Base-by-base conservation (phyloP, 1,140 invertebrate genomes). In the Zaprionus taronus region DNA sequence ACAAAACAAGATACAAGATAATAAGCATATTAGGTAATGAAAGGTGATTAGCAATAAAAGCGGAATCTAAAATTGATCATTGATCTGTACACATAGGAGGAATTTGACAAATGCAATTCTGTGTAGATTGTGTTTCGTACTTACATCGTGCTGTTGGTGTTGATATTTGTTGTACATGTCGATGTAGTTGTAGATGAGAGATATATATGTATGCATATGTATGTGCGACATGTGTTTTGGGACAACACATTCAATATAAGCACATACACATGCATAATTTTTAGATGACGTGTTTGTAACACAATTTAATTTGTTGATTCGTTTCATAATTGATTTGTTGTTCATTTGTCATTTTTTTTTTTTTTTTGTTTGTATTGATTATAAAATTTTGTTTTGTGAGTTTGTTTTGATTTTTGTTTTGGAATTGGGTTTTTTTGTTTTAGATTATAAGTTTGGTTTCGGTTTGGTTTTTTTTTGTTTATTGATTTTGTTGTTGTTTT, bases 101-200 rank as follows among this genome's bases (percentile, higher is more conserved):
- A 79, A 67, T 79, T 85, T 74, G 78, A 84, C 81, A 84, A 81
- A 84, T 90, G 85, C 78, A 76, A 87, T 83, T 81, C 51, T 51
- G 83, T 91, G 86, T 91, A 86, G 72, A 83, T 83, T 67, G 87
- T 91, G 87, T 90, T 91, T 92, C 78, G 89, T 92, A 92, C 91
- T 92, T 92, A 92, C 91, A 92, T 92, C 91, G 91, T 92, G 91
- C 91, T 92, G 91, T 84, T 91, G 91, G 90, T 87, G 76, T 86
- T 89, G 83, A 73, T 68, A 68, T 87, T 91, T 80, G 87, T 79
- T 91, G 79, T 87, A 80, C 84, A 87, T 86, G 80, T 91, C 80
- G 67, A 79, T 81, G 76, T 89, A 77, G 64, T 83, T 89, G 73
- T 77, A 75, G 78, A 69, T 72, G 68, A 70, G 67, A 68, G 64